phyloP scores from a whole-genome alignment of 2,888 invertebrate genomes.

The Odontocolon sp. region DNA sequence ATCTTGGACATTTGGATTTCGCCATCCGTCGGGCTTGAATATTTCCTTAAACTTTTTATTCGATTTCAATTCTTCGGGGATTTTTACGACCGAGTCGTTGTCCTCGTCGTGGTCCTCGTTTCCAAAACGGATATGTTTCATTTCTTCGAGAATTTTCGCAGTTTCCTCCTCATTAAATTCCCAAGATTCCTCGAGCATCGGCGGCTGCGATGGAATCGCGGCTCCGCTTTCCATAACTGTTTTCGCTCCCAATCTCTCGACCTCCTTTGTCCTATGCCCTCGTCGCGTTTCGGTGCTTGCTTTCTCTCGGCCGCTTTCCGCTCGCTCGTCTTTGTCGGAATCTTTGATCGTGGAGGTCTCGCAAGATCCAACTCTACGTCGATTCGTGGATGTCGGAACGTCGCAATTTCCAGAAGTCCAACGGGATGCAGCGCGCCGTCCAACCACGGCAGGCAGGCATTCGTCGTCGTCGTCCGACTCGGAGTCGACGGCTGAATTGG shows the following conservation, averaged over 20 bases:
- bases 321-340: no score
- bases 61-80: constrained; percentile 75
- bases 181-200: constrained; percentile 83
- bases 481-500: constrained; percentile 71
- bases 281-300: not conserved
- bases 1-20: constrained; percentile 73
- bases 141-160: constrained; percentile 55
- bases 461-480: constrained; percentile 78
- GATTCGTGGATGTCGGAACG: constrained; percentile 44
- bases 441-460: constrained; percentile 63
- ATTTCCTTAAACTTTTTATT: constrained; percentile 77
- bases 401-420: constrained; percentile 31
- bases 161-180: constrained; percentile 79
- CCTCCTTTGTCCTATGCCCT: not conserved
- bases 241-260: no score
- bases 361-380: constrained; percentile 11
- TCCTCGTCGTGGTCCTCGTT: constrained; percentile 61
- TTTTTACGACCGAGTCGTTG: no score
- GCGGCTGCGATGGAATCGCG: constrained; percentile 59
- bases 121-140: constrained; percentile 40
- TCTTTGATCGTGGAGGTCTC: no score
- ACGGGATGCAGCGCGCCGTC: no score
- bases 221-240: not conserved
- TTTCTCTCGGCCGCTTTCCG: no score
- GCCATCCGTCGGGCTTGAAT: constrained; percentile 80